Base-by-base conservation (phyloP, 2,888 invertebrate species). In the Habrosyne pyritoides region DNA sequence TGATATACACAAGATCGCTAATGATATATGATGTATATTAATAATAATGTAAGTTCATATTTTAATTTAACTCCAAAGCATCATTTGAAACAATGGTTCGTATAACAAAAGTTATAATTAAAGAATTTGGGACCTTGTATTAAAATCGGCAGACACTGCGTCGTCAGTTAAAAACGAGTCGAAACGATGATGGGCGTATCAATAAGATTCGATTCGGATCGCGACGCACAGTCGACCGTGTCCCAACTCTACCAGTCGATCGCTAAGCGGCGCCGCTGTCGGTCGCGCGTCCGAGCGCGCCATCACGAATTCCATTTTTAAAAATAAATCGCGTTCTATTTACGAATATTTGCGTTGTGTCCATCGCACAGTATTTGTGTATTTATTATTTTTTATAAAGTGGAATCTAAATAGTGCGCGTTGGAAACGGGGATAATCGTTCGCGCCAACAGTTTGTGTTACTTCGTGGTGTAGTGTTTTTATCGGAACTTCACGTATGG, bases 191-290 rank as follows among this genome's bases (percentile, higher is more conserved):
- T 42, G 30, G 48, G 33, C 36, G 22, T 47, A 24, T 33, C 48
- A 48, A 36, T 33, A 33, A 2, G 46, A 53, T 48, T 53, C 30
- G 33, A 36, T 26, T 18, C 42, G 49, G 24, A 22, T 61, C 57
- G 54, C 64, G 64, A 61, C 53, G 69, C 60, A 60, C 64, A 68
- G 65, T 61, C 57, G 56, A 57, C 54, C 64, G 55, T 67, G 69
- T 73, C 82, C 65, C 87, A 71, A 77, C 87, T 77, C 89, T 86
- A 84, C 65, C 83, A 89, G 89, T 89, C 70, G 66, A 63, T 72
- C 81, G 79, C 76, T 63, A 65, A 75, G 63, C 80, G 75, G 79
- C 79, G 77, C 61, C 59, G 66, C 54, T 70, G 67, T 61, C 82
- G 83, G 84, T 73, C 86, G 87, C 81, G 83, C 77, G 69, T 64